Base-by-base conservation (phyloP, 2,113 vertebrate species). In the Equus przewalskii region DNA sequence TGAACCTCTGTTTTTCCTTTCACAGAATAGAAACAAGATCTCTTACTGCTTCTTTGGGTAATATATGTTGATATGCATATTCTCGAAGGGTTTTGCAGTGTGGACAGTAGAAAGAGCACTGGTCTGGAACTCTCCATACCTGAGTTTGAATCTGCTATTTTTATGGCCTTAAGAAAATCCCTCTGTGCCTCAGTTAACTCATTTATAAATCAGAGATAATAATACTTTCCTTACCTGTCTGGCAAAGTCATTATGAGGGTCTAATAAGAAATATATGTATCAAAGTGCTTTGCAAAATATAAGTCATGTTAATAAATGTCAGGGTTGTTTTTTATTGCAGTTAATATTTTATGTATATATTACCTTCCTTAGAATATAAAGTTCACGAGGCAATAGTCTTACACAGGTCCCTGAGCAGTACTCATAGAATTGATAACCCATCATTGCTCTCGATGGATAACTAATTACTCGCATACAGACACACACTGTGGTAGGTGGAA, bases 161-260 rank as follows among this genome's bases (percentile, higher is more conserved):
- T 83, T 69, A 15, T 88, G 80, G 21, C 70, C 41, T 73, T n/a
- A 21, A 84, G 33, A 73, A 87, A 85, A 85, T 22, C 21, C 26
- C 28, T 94, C 33, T 33, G 3, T 64, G 33, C 16, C 75, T 82
- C 87, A 51, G 44, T 73, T 67, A 65, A 49, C 33, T 36, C 51
- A 41, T 69, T 41, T 84, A 12, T 76, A 73, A 94, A 89, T 86
- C 36, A 65, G 46, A 94, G 78, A 58, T 85, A 28, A 95, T 75
- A 46, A 65, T n/a, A 36, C 3, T 73, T 91, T 64, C 44, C 81
- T 96, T 82, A 6, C 30, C 64, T 93, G 6, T 75, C 82, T 72
- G 93, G 5, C 80, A 70, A 83, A 83, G 80, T 75, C 30, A 2
- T 70, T 81, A 64, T 84, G n/a, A 75, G 49, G 36, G 26, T 83